Evolutionary conservation across 2,888 invertebrate genomes (phyloP), one percentile per base, ranked within the genome.

Genomic region (Oscheius myriophilus): DNA sequence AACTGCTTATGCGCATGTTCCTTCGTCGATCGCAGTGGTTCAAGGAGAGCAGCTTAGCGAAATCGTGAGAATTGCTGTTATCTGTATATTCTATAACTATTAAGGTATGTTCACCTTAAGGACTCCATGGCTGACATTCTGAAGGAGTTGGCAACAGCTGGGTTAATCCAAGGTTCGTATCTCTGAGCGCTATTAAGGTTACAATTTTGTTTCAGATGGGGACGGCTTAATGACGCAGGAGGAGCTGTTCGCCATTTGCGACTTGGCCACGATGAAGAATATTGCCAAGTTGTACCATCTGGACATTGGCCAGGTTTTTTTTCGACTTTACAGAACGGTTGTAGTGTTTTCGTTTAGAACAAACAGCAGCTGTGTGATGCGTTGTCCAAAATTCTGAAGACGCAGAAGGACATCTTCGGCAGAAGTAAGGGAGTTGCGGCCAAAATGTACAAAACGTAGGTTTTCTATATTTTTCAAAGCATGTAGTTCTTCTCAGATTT

Each of bases 351-450:
- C 33, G 3, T 33, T 33, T 41, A 53, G 45, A 62, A 58, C 57
- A 68, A 69, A 4, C 42, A 41, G 12, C 69, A 75, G 53, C 51
- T 67, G 1, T 18, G 59, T 18, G 52, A 70, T 42, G 41, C 67
- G 0, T 21, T 76, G 11, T 55, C 39, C 14, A 62, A 57, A 14
- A 67, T 72, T 42, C 69, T 71, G n/a, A 33, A 26, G 21, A 70
- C 65, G 6, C 76, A 76, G 49, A 55, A 71, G 46, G 72, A 70
- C 16, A 64, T 76, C 39, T 74, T 76, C 43, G 74, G 73, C 14
- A 61, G 54, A 16, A 49, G 53, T 7, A 67, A 64, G 49, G 71
- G 45, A 18, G 67, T 72, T 3, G 70, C 46, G 45, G 2, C 11
- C 1, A 41, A 68, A n/a, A 57, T 76, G 54, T 12, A 72, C 21